phyloP scores from a whole-genome alignment of 2,113 vertebrate species.

The Oreochromis niloticus region DNA sequence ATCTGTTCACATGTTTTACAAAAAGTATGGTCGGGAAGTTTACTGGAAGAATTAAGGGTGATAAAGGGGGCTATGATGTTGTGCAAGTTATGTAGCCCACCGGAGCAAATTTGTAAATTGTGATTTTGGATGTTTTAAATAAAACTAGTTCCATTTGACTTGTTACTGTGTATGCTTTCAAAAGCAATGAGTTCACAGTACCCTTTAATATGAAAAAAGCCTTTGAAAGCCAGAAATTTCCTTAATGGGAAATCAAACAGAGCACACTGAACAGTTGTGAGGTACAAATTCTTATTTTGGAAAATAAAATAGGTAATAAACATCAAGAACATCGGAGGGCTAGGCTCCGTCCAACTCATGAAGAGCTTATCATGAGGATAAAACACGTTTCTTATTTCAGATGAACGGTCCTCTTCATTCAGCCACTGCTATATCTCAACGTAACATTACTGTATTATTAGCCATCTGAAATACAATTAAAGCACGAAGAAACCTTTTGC shows the following conservation, averaged over 20 bases:
- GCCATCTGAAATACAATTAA: not conserved
- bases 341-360: not conserved
- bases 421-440: not conserved
- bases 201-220: not conserved
- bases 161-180: not conserved
- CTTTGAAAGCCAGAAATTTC: not conserved
- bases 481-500: not conserved
- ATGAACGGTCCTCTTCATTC: not conserved
- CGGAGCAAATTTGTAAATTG: not conserved
- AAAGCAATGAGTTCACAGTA: not conserved
- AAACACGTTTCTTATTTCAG: not conserved
- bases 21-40: not conserved
- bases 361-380: not conserved
- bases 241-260: not conserved
- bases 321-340: not conserved
- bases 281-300: not conserved
- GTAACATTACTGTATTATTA: not conserved
- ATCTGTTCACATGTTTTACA: not conserved
- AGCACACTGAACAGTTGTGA: not conserved
- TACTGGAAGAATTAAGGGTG: not conserved
- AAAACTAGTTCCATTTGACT: not conserved
- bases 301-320: not conserved
- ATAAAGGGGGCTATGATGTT: not conserved
- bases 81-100: not conserved
- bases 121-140: not conserved